These are phyloP conservation scores for Bellardia pandia DNA, from an alignment of 2,888 invertebrate species.

Conservation along the genomic window DNA sequence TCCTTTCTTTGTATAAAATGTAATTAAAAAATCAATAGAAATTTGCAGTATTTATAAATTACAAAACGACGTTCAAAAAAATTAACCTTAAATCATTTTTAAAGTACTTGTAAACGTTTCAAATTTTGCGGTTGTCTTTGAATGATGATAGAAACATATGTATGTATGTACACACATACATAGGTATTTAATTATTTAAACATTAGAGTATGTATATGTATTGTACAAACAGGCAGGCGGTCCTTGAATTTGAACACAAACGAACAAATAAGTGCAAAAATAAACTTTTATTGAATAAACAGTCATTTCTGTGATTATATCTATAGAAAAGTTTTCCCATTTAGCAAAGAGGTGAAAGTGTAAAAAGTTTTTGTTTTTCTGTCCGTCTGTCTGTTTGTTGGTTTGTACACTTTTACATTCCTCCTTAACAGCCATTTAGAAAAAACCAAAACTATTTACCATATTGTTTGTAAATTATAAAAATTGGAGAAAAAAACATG, in stretches of 20 bases:
- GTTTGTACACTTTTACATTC: too few relatives aligned
- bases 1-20: constrained; percentile 41
- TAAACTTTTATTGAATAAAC: constrained; percentile 54
- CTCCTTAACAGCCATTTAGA: neutral
- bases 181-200: neutral
- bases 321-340: constrained; percentile 29
- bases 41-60: constrained; percentile 33
- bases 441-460: neutral
- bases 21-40: constrained; percentile 69
- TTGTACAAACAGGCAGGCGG: neutral
- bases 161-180: neutral
- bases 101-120: neutral
- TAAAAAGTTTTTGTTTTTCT: constrained; percentile 21
- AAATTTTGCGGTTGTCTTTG: constrained; percentile 14
- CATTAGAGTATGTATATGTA: neutral
- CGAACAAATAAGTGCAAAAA: constrained; percentile 15
- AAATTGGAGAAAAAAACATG: neutral
- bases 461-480: constrained; percentile 32
- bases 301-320: constrained; percentile 48
- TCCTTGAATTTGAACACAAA: constrained; percentile 28
- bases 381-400: neutral
- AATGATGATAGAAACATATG: neutral
- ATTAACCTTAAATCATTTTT: neutral
- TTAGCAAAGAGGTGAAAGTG: constrained; percentile 49
- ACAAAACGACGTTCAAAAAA: neutral